Conservation (phyloP, 2,113 vertebrate species). For the Pachyramphus minor region DNA sequence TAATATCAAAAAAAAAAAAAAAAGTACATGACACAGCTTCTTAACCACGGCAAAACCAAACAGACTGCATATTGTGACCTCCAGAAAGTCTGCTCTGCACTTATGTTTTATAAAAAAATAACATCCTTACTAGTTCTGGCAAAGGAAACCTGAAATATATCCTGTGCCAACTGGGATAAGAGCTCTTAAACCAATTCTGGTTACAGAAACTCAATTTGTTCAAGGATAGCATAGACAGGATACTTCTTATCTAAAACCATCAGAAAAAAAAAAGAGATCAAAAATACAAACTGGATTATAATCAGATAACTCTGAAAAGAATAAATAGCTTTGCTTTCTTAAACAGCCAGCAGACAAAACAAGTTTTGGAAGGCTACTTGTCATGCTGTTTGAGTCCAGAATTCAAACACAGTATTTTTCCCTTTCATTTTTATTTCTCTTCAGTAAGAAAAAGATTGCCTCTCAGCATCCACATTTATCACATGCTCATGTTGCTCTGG, state of each 20-base stretch:
- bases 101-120: background rate
- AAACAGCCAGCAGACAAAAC: background rate
- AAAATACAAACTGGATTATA: background rate
- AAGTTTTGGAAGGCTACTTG: background rate
- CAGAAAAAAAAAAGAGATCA: background rate
- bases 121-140: background rate
- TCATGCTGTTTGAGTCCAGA: background rate
- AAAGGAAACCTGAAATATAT: background rate
- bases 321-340: background rate
- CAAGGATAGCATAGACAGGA: background rate
- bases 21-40: background rate
- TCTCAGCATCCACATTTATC: background rate
- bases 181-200: background rate
- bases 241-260: background rate
- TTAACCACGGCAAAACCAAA: background rate
- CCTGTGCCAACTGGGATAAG: background rate
- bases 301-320: background rate
- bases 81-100: background rate
- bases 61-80: background rate
- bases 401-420: background rate
- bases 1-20: background rate
- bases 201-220: background rate
- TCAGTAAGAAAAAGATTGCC: background rate
- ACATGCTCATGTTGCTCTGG: background rate
- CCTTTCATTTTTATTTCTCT: background rate